Evolutionary conservation across 2,888 invertebrate species (phyloP).

Genomic region (Archips crataeganus): DNA sequence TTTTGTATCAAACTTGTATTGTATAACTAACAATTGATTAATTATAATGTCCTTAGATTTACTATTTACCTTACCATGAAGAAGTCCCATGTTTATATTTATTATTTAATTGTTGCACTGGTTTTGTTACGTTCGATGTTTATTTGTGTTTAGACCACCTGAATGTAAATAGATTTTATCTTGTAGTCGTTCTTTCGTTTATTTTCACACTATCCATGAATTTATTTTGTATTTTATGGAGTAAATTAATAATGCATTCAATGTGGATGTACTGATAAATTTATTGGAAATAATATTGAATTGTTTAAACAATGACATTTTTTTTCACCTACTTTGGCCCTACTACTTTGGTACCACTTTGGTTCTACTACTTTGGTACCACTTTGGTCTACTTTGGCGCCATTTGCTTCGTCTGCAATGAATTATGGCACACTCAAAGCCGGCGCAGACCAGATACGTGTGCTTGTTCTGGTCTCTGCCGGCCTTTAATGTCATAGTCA

Average conservation of each 20-base stretch:
- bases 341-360: too few relatives aligned
- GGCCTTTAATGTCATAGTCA: too few relatives aligned
- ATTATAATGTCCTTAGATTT: constrained; percentile 73
- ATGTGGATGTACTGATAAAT: constrained; percentile 85
- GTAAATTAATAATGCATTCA: constrained; percentile 77
- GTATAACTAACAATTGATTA: constrained; percentile 78
- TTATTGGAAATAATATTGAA: constrained; percentile 86
- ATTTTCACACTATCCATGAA: constrained; percentile 77
- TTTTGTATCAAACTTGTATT: constrained; percentile 81
- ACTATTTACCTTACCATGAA: constrained; percentile 80
- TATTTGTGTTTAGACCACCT: constrained; percentile 81
- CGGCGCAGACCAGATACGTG: too few relatives aligned
- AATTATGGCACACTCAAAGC: too few relatives aligned
- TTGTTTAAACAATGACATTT: constrained; percentile 77
- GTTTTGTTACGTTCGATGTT: constrained; percentile 84
- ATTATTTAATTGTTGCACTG: constrained; percentile 85
- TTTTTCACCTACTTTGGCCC: constrained; percentile 45
- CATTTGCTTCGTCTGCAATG: too few relatives aligned
- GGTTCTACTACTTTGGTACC: too few relatives aligned
- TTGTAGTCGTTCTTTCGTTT: constrained; percentile 76
- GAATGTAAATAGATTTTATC: constrained; percentile 79
- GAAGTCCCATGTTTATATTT: constrained; percentile 82
- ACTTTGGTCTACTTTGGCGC: too few relatives aligned
- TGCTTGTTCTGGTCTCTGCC: too few relatives aligned
- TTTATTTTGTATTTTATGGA: constrained; percentile 79